These are phyloP conservation scores for Isurus oxyrinchus DNA, from an alignment of 2,113 vertebrate species.

Conservation along the genomic window DNA sequence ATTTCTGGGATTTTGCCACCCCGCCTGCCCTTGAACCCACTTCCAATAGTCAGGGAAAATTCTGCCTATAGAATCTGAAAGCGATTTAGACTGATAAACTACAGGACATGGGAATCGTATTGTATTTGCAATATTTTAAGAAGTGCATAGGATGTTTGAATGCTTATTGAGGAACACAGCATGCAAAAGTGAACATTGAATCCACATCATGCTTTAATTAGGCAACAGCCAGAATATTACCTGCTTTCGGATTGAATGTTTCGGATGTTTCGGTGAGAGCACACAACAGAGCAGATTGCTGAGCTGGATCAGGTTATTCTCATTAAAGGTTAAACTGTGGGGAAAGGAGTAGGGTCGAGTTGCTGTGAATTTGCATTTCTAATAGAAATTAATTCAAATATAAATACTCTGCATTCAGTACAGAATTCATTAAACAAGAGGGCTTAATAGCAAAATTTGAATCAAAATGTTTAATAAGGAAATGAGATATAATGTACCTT, in stretches of 20 bases:
- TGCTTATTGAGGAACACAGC: neutral
- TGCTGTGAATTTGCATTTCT: neutral
- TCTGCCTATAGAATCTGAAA: neutral
- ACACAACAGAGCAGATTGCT: neutral
- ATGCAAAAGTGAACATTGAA: neutral
- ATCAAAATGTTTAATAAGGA: neutral
- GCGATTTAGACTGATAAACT: neutral
- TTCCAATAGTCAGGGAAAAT: too few relatives aligned
- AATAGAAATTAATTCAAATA: neutral
- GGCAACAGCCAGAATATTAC: neutral
- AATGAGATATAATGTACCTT: neutral
- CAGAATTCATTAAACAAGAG: neutral
- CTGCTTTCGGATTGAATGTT: neutral
- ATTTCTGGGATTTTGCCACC: too few relatives aligned
- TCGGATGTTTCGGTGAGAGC: neutral
- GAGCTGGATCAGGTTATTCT: neutral
- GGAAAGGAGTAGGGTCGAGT: neutral
- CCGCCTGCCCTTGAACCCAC: too few relatives aligned
- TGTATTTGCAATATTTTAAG: neutral
- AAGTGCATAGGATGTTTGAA: neutral
- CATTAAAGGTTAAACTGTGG: neutral
- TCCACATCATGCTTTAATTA: neutral
- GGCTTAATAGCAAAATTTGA: neutral
- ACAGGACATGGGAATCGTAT: neutral
- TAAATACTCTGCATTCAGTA: neutral